phyloP scores from a whole-genome alignment of 2,888 invertebrate genomes.

The Melanchra persicariae region DNA sequence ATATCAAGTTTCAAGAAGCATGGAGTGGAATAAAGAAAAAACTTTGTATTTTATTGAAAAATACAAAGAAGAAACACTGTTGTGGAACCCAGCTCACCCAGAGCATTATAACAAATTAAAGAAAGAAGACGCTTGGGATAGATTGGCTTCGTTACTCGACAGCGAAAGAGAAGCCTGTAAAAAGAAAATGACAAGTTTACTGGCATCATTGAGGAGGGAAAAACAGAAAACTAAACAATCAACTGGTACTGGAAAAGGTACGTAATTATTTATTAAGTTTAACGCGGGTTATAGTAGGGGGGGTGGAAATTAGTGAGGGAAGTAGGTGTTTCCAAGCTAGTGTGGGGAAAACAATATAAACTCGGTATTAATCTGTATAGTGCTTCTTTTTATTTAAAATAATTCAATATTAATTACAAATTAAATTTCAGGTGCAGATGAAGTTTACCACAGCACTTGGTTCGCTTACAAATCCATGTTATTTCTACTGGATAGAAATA shows the following conservation, averaged over 20 bases:
- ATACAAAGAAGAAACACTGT: neutral
- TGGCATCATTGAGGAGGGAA: slow-evolving; percentile 7
- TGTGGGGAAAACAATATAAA: no score
- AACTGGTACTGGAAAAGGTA: neutral
- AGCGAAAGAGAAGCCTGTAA: neutral
- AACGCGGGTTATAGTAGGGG: neutral
- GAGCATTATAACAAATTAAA: neutral
- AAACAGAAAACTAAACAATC: slow-evolving; percentile 1
- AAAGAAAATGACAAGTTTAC: slow-evolving; percentile 10
- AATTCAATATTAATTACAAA: neutral
- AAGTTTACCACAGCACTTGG: no score
- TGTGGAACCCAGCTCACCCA: neutral
- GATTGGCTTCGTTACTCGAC: slow-evolving; percentile 5
- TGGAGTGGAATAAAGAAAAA: slow-evolving; percentile 10
- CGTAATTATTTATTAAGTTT: neutral
- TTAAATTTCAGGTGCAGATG: no score
- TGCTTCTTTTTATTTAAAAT: neutral
- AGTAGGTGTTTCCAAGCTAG: no score
- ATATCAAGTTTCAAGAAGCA: neutral
- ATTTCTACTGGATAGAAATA: slow-evolving; percentile 7
- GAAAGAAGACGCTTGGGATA: neutral
- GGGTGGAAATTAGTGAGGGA: neutral
- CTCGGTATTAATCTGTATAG: no score
- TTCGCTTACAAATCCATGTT: neutral
- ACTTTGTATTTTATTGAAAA: slow-evolving; percentile 6